A percentile compares a stretch with the other conserved stretches of the same genome.
Conservation (phyloP, 2,113 vertebrate genomes). For the Callionymus lyra region DNA sequence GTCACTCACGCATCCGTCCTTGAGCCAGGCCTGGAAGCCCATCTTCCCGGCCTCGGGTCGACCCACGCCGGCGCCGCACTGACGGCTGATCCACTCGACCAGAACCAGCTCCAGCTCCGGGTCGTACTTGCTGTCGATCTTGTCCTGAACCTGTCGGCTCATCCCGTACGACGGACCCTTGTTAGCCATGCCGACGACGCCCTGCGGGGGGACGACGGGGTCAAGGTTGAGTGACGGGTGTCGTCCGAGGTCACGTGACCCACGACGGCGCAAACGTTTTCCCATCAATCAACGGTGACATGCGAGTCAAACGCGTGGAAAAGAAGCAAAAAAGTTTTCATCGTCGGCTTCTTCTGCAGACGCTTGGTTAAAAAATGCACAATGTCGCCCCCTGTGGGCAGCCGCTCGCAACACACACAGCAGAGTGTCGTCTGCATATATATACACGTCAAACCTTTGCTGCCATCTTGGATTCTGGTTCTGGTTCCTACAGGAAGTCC, state of each 20-base stretch:
- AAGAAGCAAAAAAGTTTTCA: conserved; percentile 18
- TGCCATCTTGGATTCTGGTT: conserved; percentile 69
- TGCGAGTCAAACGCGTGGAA: conserved; percentile 51
- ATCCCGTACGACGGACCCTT: conserved; percentile 90
- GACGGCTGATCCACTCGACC: conserved; percentile 84
- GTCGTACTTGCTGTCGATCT: conserved; percentile 96
- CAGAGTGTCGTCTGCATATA: conserved; percentile 41
- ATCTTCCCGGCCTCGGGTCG: conserved; percentile 77
- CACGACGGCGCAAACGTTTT: conserved; percentile 5
- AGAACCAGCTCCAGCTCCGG: conserved; percentile 84
- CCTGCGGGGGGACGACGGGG: too few species aligned
- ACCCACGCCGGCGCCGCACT: conserved; percentile 74
- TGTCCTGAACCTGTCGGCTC: conserved; percentile 89
- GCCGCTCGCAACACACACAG: conserved; percentile 43
- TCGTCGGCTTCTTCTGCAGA: conserved; percentile 25
- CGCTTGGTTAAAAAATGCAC: conserved; percentile 1
- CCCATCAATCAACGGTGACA: conserved; percentile 15
- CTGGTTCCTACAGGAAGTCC: conserved; percentile 58
- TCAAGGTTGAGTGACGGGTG: too few species aligned
- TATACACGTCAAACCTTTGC: conserved; percentile 59
- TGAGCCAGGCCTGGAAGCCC: conserved; percentile 95
- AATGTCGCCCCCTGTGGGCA: conserved; percentile 38
- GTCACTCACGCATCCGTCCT: conserved; percentile 86
- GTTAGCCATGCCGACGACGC: conserved; percentile 83
- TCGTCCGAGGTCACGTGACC: too few species aligned